Conservation (phyloP, 35 echinoderm and acorn worm genomes). For the Amphiura filiformis region DNA sequence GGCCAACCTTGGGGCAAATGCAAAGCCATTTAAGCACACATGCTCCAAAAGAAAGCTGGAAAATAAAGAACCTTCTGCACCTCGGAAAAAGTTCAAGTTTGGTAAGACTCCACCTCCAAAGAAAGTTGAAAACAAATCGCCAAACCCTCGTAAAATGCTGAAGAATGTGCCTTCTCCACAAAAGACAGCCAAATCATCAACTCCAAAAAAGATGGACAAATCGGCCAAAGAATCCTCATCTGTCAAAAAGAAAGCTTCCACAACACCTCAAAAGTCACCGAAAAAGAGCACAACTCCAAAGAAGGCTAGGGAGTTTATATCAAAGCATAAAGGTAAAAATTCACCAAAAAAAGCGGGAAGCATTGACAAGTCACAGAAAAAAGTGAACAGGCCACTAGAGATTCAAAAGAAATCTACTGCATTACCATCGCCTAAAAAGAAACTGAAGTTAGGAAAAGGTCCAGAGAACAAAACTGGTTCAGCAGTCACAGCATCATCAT, state of each 20-base stretch:
- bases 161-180: not conserved
- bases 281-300: not conserved
- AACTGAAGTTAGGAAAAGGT: no score
- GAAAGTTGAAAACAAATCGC: not conserved
- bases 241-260: not conserved
- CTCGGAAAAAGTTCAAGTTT: not conserved
- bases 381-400: no score
- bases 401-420: no score
- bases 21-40: not conserved
- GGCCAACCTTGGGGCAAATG: not conserved
- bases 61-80: not conserved
- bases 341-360: not conserved
- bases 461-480: no score
- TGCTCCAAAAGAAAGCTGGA: not conserved
- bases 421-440: no score
- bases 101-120: not conserved
- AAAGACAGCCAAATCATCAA: not conserved
- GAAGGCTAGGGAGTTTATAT: not conserved
- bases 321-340: not conserved
- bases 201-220: not conserved
- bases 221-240: not conserved
- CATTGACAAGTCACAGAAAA: no score
- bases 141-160: not conserved
- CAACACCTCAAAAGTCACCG: not conserved
- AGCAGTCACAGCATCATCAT: no score